A percentile compares a stretch with the other conserved stretches of the same genome.
Conservation (phyloP, 1,140 invertebrate species). For the Thalassaphorura encarpata region DNA sequence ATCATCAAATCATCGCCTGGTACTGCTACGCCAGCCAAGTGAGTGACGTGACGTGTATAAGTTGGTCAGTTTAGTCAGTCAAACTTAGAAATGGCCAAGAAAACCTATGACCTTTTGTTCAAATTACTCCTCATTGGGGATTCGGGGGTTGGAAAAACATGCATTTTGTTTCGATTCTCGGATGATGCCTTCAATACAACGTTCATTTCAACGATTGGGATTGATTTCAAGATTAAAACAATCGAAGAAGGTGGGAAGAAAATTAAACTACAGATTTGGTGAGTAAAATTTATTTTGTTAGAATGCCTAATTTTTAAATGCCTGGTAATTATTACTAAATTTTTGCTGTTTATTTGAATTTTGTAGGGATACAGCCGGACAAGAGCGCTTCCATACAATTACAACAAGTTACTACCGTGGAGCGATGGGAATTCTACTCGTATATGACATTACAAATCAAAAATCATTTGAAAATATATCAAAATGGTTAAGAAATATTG, state of each 20-base stretch:
- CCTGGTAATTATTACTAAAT: neutral
- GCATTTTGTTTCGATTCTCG: conserved; percentile 94
- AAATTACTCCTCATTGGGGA: conserved; percentile 96
- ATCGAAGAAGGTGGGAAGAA: conserved; percentile 95
- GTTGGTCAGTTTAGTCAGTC: too few species aligned
- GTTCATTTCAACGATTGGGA: conserved; percentile 96
- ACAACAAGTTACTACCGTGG: conserved; percentile 96
- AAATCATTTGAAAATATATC: conserved; percentile 94
- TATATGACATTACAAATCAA: conserved; percentile 98
- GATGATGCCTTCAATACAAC: conserved; percentile 98
- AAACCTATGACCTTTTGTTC: conserved; percentile 96
- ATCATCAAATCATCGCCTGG: too few species aligned
- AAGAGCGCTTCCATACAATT: conserved; percentile 92
- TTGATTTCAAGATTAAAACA: conserved; percentile 98
- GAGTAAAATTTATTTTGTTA: conserved; percentile 38
- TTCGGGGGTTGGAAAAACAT: conserved; percentile 96
- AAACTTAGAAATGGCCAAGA: conserved; percentile 39
- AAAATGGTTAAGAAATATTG: conserved; percentile 96
- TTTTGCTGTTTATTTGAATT: conserved; percentile 23
- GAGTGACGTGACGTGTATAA: too few species aligned
- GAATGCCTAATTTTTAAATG: neutral
- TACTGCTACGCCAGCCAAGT: too few species aligned
- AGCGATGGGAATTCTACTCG: conserved; percentile 97
- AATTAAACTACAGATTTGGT: conserved; percentile 98
- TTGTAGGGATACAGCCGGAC: conserved; percentile 84